These are phyloP conservation scores for Atethmia centrago DNA, from an alignment of 2,888 invertebrate species.

Conservation along the genomic window DNA sequence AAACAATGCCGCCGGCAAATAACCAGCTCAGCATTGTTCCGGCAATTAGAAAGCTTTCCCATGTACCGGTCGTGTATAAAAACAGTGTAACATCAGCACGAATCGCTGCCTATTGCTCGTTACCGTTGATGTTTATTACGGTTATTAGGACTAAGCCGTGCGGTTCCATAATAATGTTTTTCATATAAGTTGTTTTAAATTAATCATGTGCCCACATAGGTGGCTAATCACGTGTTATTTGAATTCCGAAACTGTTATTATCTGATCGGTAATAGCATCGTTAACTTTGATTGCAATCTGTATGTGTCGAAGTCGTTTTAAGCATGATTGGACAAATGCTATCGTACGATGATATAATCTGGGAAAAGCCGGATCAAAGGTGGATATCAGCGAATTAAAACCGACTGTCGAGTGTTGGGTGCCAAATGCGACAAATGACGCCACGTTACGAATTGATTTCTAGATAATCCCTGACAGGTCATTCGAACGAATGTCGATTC, in stretches of 20 bases:
- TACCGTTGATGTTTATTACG: slow-evolving; percentile 90
- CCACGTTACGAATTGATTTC: slow-evolving; percentile 77
- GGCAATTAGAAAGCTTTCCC: slow-evolving; percentile 91
- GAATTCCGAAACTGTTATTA: slow-evolving; percentile 38
- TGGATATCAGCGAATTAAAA: slow-evolving; percentile 79
- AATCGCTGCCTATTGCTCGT: slow-evolving; percentile 90
- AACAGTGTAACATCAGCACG: slow-evolving; percentile 90
- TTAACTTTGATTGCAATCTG: slow-evolving; percentile 52
- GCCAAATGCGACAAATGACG: slow-evolving; percentile 78
- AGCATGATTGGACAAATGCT: slow-evolving; percentile 64
- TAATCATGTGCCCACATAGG: slow-evolving; percentile 72
- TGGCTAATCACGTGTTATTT: slow-evolving; percentile 48
- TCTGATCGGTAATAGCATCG: slow-evolving; percentile 46
- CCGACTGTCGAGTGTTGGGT: slow-evolving; percentile 79
- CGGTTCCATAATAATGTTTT: slow-evolving; percentile 86
- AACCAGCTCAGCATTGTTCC: slow-evolving; percentile 91
- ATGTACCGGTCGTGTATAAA: slow-evolving; percentile 90
- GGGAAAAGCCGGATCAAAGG: slow-evolving; percentile 78
- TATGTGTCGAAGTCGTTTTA: slow-evolving; percentile 54
- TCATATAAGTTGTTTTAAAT: slow-evolving; percentile 83
- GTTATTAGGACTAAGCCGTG: slow-evolving; percentile 89
- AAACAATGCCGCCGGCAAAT: slow-evolving; percentile 91
- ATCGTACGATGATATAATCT: slow-evolving; percentile 78
- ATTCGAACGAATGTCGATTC: slow-evolving; percentile 57
- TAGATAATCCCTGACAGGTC: slow-evolving; percentile 73